Evolutionary conservation across 2,888 invertebrate genomes (phyloP).

Genomic region (Neoscelio sp.): DNA sequence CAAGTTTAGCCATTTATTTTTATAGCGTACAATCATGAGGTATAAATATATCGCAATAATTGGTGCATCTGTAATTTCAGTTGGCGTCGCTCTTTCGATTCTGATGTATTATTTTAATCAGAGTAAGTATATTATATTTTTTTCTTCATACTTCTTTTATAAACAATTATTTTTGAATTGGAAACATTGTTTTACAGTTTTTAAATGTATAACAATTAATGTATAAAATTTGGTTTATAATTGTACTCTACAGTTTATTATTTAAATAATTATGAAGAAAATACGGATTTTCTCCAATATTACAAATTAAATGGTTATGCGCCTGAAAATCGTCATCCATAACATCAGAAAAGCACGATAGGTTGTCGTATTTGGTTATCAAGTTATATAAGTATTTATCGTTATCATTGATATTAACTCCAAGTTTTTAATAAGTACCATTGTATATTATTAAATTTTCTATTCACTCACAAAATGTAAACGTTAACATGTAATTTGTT

Average conservation of each 20-base stretch:
- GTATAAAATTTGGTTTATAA: no score
- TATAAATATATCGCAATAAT: conserved; percentile 76
- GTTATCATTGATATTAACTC: not conserved
- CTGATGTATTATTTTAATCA: conserved; percentile 80
- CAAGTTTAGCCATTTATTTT: not conserved
- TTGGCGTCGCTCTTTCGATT: conserved; percentile 74
- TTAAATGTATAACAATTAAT: no score
- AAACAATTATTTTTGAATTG: not conserved
- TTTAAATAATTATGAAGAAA: no score
- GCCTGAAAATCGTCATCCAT: not conserved
- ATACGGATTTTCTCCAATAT: not conserved
- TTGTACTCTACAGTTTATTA: no score
- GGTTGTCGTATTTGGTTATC: not conserved
- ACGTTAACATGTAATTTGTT: no score
- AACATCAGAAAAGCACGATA: not conserved
- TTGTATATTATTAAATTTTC: no score
- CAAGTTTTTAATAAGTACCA: no score
- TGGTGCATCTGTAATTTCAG: conserved; percentile 75
- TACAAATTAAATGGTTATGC: not conserved
- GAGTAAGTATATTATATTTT: conserved; percentile 73
- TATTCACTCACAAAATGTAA: no score
- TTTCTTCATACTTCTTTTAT: not conserved
- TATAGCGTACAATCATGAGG: conserved; percentile 71
- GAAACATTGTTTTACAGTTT: not conserved
- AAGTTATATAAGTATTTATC: not conserved